Base-by-base conservation (phyloP, 2,888 invertebrate genomes). In the Tinea pellionella region DNA sequence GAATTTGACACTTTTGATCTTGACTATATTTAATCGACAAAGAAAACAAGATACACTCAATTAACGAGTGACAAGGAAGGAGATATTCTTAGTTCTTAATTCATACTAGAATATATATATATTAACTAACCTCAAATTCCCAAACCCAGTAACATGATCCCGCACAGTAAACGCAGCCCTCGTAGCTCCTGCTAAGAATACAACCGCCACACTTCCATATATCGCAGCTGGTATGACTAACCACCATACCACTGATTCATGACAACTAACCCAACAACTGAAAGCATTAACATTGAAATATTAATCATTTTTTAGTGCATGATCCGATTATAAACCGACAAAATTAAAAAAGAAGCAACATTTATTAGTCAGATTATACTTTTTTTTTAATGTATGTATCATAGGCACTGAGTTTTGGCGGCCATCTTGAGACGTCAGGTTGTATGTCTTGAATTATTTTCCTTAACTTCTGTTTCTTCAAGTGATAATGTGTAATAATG, bases 241-340 rank as follows among this genome's bases (percentile, higher is more conserved):
- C 87, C 97, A 95, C 98, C 98, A 98, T 53, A 98, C 94, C 18
- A 97, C 95, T 18, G 94, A 93, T 76, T 97, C 97, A 74, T 96
- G 96, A 47, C 97, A 92, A 8, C 96, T 95, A 63, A 98, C 89
- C 98, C 98, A 98, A 78, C 98, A 98, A 77, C 97, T 97, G 64
- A 0, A n/a, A 1, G 18, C 2, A 24, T 24, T 3, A 2, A 47
- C n/a, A 13, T n/a, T 42, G 12, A 30, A 30, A 30, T 7, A 30
- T 30, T n/a, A n/a, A n/a, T n/a, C n/a, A n/a, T n/a, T n/a, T n/a
- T 24, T 29, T 18, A 51, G 13, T 19, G 19, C 13, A 18, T 7
- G 4, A 42, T 7, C 78, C 24, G 7, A 15, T 60, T 24, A 24
- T 24, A 24, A 24, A 3, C 24, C 24, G 24, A 24, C 24, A 24